phyloP scores from a whole-genome alignment of 2,888 invertebrate species.

The Acanthosepion pharaonis region DNA sequence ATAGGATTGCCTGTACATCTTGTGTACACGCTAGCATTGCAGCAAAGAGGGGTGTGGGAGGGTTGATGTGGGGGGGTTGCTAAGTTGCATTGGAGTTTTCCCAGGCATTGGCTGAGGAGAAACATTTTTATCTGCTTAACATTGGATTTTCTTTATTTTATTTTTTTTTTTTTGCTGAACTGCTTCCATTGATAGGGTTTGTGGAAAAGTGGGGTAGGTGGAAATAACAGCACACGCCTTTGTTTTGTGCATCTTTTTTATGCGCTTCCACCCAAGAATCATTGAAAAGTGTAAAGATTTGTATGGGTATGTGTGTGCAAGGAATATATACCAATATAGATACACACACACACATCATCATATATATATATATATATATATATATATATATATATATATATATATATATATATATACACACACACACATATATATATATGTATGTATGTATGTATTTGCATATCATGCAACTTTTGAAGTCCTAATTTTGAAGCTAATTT shows the following conservation, averaged over 20 bases:
- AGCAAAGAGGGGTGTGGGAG: no score
- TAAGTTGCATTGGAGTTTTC: no score
- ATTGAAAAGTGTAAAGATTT: background rate
- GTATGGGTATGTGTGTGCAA: background rate
- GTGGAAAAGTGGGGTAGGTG: background rate
- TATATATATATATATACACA: no score
- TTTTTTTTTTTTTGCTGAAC: background rate
- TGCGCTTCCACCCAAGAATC: background rate
- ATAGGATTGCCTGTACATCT: background rate
- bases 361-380: background rate
- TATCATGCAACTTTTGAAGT: no score
- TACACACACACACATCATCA: background rate
- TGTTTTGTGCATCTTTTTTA: background rate
- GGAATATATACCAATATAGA: no score
- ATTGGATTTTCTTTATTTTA: background rate
- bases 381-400: background rate
- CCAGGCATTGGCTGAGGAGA: background rate
- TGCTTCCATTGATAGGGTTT: background rate
- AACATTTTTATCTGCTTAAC: background rate
- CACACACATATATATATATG: no score
- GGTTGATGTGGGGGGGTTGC: no score
- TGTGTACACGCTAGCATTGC: background rate
- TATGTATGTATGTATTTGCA: no score
- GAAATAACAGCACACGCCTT: background rate
- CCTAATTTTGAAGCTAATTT: no score